Evolutionary conservation across 2,113 vertebrate species (phyloP), one percentile per base, ranked within the genome.

Genomic region (Colossoma macropomum): DNA sequence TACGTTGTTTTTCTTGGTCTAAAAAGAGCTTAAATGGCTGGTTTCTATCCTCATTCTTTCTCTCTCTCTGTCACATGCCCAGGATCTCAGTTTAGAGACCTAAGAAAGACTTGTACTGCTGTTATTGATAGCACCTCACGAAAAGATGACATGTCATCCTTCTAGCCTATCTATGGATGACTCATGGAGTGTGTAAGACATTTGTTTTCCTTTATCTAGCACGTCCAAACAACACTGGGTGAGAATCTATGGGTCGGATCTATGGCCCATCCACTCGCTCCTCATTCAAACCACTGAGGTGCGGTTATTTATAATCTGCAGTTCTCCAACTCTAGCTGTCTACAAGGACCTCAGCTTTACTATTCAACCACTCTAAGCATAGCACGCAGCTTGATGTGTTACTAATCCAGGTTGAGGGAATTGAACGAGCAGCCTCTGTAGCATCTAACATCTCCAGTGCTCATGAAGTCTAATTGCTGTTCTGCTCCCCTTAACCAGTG

Each of bases 391-490:
- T 79, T 12, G 56, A 56, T 82, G 62, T 74, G 71, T 60, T 79
- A 59, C 30, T 16, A 38, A 27, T 68, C 54, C 15, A 76, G 32
- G 59, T 59, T 73, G 30, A 60, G 38, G 50, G 19, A 45, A 71
- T 71, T 65, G 65, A 70, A 77, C 25, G 2, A n/a, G 63, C 45
- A 50, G 41, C 54, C 81, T 70, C 17, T 28, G 70, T 62, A 60
- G 23, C 65, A 71, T 83, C 71, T 25, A 56, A 72, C 34, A 56
- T 71, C 75, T 66, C 59, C 15, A 68, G 75, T 79, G 70, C 62
- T 80, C 75, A 83, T 56, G 32, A 38, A 41, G 13, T 25, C 16
- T 83, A 77, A 83, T 83, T 83, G 74, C 74, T 83, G 50, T 83
- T 77, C 63, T 32, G 74, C 27, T 60, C 74, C 30, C 34, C 62